Conservation (phyloP, 2,797 vertebrate species). For the Bovichtus diacanthus region DNA sequence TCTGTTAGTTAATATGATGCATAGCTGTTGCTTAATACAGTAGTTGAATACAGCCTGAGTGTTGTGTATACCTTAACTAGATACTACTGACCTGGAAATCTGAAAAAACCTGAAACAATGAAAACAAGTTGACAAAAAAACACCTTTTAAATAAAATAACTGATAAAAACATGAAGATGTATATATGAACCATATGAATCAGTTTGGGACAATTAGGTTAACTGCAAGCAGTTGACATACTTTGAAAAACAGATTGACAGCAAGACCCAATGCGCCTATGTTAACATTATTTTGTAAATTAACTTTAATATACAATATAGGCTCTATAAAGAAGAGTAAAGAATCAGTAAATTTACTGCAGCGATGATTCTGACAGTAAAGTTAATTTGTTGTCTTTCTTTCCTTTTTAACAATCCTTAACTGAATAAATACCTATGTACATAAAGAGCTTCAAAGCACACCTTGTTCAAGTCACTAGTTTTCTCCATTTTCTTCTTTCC, state of each 20-base stretch:
- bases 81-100: conserved; percentile 68
- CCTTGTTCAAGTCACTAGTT: conserved; percentile 11
- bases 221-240: conserved; percentile 32
- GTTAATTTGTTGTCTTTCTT: conserved; percentile 12
- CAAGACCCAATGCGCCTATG: conserved; percentile 16
- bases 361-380: conserved; percentile 42
- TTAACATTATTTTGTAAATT: conserved; percentile 26
- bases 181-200: conserved; percentile 52
- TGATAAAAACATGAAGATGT: conserved; percentile 36
- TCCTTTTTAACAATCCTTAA: conserved; percentile 10
- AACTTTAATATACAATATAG: conserved; percentile 34
- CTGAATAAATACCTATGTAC: conserved; percentile 60
- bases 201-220: conserved; percentile 40
- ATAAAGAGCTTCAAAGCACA: conserved; percentile 34
- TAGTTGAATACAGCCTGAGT: conserved; percentile 81
- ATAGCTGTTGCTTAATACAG: conserved; percentile 75
- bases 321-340: conserved; percentile 24
- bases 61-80: conserved; percentile 56
- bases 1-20: conserved; percentile 52
- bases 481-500: conserved; percentile 3
- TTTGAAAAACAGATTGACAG: conserved; percentile 6
- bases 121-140: conserved; percentile 43
- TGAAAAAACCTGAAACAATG: conserved; percentile 46
- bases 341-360: conserved; percentile 42
- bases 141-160: conserved; percentile 61